Percentiles rank a stretch among this genome's conserved stretches.
Evolutionary conservation across 2,113 vertebrate species (phyloP).

Genomic region (Nannobrachium achirus): DNA sequence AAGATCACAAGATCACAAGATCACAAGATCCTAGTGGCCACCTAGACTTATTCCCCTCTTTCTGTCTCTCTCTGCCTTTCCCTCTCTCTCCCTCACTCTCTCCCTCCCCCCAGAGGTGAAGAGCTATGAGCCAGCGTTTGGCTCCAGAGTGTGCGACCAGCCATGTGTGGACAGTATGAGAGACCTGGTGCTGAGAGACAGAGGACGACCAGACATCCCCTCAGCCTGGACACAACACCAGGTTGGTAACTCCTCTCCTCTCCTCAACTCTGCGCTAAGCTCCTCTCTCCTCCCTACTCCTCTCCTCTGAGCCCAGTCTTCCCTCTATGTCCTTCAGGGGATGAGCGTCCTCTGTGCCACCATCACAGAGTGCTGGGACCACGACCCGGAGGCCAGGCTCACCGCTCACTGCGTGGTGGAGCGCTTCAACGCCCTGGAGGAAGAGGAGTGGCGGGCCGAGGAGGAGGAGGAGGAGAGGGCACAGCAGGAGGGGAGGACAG

Average conservation of each 20-base stretch:
- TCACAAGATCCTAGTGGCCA: too few relatives aligned
- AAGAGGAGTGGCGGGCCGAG: constrained; percentile 62
- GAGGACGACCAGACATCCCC: constrained; percentile 88
- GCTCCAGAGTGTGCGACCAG: constrained; percentile 87
- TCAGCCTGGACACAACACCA: constrained; percentile 83
- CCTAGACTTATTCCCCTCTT: not conserved
- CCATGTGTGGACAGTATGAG: constrained; percentile 92
- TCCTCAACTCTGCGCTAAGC: not conserved
- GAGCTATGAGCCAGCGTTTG: constrained; percentile 87
- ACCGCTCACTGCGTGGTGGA: constrained; percentile 91
- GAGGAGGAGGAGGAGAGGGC: constrained; percentile 9
- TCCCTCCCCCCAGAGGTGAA: constrained; percentile 80
- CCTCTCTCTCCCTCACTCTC: not conserved
- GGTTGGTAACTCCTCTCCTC: constrained; percentile 59
- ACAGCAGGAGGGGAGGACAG: not conserved
- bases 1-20: too few relatives aligned
- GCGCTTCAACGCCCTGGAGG: constrained; percentile 82
- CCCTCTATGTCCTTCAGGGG: too few relatives aligned
- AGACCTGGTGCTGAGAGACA: constrained; percentile 87
- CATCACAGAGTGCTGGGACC: constrained; percentile 91
- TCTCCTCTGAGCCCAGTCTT: not conserved
- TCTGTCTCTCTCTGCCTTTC: not conserved
- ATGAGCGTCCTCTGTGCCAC: constrained; percentile 88
- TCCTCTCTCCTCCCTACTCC: not conserved
- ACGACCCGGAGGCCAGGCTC: constrained; percentile 91